Percentiles rank a stretch among this genome's conserved stretches.
These are phyloP conservation scores for Diceros bicornis DNA, from an alignment of 2,797 vertebrate species.

Conservation along the genomic window DNA sequence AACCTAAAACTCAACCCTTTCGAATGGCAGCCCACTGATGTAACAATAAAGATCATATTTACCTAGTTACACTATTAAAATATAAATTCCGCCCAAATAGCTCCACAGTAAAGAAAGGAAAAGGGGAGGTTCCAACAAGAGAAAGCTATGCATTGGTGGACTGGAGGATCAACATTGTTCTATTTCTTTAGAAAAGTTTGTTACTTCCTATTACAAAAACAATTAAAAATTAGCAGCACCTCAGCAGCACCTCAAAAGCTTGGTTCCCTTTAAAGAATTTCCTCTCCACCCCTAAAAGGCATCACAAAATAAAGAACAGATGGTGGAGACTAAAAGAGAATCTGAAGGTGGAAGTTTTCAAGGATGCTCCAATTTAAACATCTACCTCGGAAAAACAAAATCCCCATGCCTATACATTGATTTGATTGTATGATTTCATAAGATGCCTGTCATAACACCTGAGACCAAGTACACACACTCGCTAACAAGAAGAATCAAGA, in stretches of 20 bases:
- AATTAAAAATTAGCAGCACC: constrained; percentile 35
- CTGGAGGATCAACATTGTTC: neutral
- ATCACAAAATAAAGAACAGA: constrained; percentile 54
- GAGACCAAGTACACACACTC: neutral
- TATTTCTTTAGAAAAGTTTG: constrained; percentile 32
- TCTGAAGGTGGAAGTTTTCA: constrained; percentile 34
- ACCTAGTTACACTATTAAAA: constrained; percentile 14
- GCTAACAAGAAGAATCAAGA: neutral
- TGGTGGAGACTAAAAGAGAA: neutral
- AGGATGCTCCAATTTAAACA: constrained; percentile 7
- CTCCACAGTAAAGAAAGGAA: neutral
- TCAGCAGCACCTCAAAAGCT: neutral
- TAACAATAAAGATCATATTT: neutral
- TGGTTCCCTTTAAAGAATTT: constrained; percentile 44
- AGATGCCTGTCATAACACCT: neutral
- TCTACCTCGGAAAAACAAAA: constrained; percentile 39
- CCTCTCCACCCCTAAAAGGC: neutral
- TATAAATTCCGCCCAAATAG: neutral
- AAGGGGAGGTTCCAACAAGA: neutral
- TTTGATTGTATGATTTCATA: neutral
- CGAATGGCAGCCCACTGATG: neutral
- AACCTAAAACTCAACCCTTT: constrained; percentile 4
- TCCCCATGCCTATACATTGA: neutral
- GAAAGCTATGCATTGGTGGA: neutral
- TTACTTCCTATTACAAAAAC: neutral